Evolutionary conservation across 2,888 invertebrate genomes (phyloP).

Genomic region (Hermaeophaga mercurialis): DNA sequence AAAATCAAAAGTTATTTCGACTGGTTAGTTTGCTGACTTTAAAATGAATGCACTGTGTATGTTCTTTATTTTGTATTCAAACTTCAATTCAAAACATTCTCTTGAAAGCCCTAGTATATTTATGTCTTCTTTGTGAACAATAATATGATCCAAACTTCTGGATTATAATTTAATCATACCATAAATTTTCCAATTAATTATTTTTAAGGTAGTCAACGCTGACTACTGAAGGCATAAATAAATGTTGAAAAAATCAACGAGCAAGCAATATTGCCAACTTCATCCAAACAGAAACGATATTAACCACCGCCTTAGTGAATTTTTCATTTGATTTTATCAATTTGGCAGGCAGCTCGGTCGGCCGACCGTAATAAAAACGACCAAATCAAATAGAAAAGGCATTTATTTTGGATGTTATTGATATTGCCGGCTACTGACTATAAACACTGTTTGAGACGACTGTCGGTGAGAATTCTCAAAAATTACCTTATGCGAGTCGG

Average conservation of each 20-base stretch:
- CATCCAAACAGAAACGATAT: slow-evolving; percentile 12
- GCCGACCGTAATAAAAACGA: slow-evolving; percentile 42
- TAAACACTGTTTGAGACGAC: slow-evolving; percentile 54
- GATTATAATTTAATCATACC: no score
- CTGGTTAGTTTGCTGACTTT: no score
- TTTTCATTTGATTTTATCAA: slow-evolving; percentile 32
- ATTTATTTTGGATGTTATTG: slow-evolving; percentile 54
- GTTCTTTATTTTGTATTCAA: no score
- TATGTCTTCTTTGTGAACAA: no score
- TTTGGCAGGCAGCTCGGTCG: slow-evolving; percentile 17
- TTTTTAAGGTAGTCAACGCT: no score
- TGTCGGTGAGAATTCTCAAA: slow-evolving; percentile 49
- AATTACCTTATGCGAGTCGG: slow-evolving; percentile 41
- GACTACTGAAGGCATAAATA: no score
- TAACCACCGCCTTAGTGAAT: slow-evolving; percentile 23
- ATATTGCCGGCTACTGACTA: slow-evolving; percentile 51
- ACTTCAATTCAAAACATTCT: no score
- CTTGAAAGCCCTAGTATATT: no score
- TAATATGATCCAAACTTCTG: no score
- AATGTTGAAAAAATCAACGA: neutral
- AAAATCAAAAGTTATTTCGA: no score
- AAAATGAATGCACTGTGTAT: no score
- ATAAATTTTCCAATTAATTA: no score
- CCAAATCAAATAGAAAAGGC: slow-evolving; percentile 51
- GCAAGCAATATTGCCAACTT: neutral